A percentile compares a stretch with the other conserved stretches of the same genome.
phyloP scores from a whole-genome alignment of 2,797 vertebrate genomes.

The Cynodonichthys magdalenae region DNA sequence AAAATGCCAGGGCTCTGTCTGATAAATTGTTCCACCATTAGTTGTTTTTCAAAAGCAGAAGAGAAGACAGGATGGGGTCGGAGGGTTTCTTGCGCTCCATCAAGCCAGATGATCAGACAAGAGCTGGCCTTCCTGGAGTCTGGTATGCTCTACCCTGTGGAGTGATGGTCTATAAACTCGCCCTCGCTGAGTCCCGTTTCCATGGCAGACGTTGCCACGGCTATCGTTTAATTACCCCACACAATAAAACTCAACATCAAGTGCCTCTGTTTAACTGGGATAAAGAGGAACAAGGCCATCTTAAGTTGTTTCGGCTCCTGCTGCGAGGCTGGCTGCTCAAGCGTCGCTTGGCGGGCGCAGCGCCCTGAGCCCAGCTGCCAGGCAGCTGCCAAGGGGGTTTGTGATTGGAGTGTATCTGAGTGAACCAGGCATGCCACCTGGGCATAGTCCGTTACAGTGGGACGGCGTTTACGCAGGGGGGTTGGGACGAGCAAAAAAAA shows the following conservation, averaged over 20 bases:
- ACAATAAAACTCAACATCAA: slow-evolving; percentile 73
- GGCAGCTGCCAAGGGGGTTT: slow-evolving; percentile 41
- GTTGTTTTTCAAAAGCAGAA: slow-evolving; percentile 26
- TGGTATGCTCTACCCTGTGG: slow-evolving; percentile 50
- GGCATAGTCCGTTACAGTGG: slow-evolving; percentile 56
- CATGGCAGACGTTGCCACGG: slow-evolving; percentile 49
- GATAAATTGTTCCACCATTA: slow-evolving; percentile 19
- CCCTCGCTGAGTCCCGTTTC: slow-evolving; percentile 58
- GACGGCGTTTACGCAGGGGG: slow-evolving; percentile 43
- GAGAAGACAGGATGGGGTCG: slow-evolving; percentile 1
- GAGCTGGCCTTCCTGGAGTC: slow-evolving; percentile 28
- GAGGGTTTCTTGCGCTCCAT: slow-evolving; percentile 32
- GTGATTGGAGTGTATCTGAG: slow-evolving; percentile 37
- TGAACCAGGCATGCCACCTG: slow-evolving; percentile 58
- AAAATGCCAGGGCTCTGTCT: slow-evolving; percentile 23
- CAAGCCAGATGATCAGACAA: slow-evolving; percentile 35
- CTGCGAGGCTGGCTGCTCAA: slow-evolving; percentile 48
- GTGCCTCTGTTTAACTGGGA: slow-evolving; percentile 53
- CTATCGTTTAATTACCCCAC: slow-evolving; percentile 69
- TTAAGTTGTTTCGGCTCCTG: slow-evolving; percentile 55
- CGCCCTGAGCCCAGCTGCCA: slow-evolving; percentile 54
- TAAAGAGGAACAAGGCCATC: slow-evolving; percentile 35
- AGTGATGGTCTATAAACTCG: slow-evolving; percentile 54
- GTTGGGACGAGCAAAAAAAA: slow-evolving; percentile 11
- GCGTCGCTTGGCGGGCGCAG: slow-evolving; percentile 52